Evolutionary conservation across 2,113 vertebrate species (phyloP).

Genomic region (Daboia siamensis): DNA sequence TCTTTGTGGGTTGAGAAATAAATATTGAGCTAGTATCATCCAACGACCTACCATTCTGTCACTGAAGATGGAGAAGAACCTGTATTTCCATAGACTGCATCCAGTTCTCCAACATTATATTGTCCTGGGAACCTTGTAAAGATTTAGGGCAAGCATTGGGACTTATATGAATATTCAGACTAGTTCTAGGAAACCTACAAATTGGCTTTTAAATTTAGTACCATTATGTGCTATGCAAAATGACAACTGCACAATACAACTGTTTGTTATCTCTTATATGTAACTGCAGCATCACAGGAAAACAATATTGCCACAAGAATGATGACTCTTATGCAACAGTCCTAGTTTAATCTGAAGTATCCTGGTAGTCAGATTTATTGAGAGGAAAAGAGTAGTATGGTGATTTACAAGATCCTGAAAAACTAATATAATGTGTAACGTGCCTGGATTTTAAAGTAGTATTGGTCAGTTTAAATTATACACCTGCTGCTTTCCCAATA

Average conservation of each 20-base stretch:
- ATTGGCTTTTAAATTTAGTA: neutral
- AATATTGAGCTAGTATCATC: neutral
- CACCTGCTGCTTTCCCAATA: neutral
- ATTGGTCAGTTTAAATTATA: slow-evolving; percentile 8
- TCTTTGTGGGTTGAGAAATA: neutral
- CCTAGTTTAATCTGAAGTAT: neutral
- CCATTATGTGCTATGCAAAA: neutral
- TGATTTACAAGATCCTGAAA: neutral
- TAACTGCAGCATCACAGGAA: neutral
- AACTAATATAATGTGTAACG: slow-evolving; percentile 3
- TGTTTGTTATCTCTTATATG: neutral
- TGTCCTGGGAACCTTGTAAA: neutral
- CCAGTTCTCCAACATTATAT: neutral
- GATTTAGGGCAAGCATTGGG: neutral
- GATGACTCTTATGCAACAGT: neutral
- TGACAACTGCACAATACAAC: neutral
- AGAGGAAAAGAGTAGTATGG: neutral
- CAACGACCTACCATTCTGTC: neutral
- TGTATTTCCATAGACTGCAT: neutral
- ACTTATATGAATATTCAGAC: neutral
- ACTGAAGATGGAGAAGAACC: neutral
- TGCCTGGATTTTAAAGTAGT: neutral
- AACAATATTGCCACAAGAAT: neutral
- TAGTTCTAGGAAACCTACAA: neutral
- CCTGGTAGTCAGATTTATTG: neutral